Evolutionary conservation across 1,140 invertebrate genomes (phyloP), one percentile per base, ranked within the genome.

Genomic region (Danaus plexippus): DNA sequence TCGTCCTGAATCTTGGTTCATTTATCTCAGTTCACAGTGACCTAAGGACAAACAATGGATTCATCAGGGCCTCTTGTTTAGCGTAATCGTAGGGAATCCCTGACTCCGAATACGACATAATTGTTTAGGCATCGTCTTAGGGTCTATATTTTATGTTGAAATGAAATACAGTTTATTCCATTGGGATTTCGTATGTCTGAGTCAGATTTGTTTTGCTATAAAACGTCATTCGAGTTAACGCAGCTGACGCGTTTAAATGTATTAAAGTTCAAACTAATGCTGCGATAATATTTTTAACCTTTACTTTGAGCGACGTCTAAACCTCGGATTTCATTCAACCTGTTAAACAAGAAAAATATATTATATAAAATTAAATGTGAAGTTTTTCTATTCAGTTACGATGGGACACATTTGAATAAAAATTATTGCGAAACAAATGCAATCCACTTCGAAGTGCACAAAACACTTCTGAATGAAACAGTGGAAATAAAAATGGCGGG

Each of bases 61-160:
- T 84, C 80, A 82, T 84, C 79, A 84, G 66, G 13, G 61, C 50
- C 77, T 71, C 80, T 84, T 82, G 79, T 82, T 77, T 79, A 73
- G 70, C 57, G 63, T 66, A 66, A 66, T 66, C 57, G 57, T 47
- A 11, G 60, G 59, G 60, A 43, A 47, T 56, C 48, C 32, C 57
- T 56, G 46, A 49, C 61, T 61, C 54, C 45, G 43, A 58, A 58
- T 52, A 43, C 43, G 40, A 22, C 45, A 52, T 61, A 45, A 61
- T 61, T 55, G 53, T 55, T 51, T 55, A 32, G 22, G 22, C 22
- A 32, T 32, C 22, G 22, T 32, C 22, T 32, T 32, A 32, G 22
- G 22, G 22, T 32, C 22, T 32, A 32, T 32, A 32, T 32, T 32
- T 32, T 32, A 32, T 32, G 22, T 32, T 32, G 22, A 32, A 32